Evolutionary conservation across 2,113 vertebrate genomes (phyloP), one percentile per base, ranked within the genome.

Genomic region (Heteronetta atricapilla): DNA sequence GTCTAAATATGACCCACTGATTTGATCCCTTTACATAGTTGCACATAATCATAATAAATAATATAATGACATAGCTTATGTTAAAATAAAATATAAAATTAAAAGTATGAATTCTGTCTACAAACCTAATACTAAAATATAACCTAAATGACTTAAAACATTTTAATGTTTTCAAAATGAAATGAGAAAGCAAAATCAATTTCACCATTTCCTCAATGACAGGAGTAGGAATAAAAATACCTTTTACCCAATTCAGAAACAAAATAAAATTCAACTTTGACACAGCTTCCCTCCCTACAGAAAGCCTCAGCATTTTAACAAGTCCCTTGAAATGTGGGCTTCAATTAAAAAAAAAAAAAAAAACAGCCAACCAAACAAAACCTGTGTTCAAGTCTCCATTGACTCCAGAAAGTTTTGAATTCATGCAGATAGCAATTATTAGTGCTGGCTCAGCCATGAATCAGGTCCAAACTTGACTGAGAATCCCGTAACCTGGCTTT

Each of bases 271-370:
- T 69, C 77, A 73, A 19, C 42, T 91, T 75, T 88, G 38, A 86
- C n/a, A 56, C 66, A 86, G 40, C n/a, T 89, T 78, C 22, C 21
- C 58, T 53, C 90, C 86, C 79, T 73, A 86, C 3, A 86, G 85
- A 91, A 95, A 95, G 75, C 16, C 62, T 91, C 68, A 91, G 19
- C 23, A 14, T 60, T 83, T 83, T 82, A 96, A 46, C 22, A 77
- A 82, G 63, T 50, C 68, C n/a, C 79, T 83, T 88, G 68, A 95
- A 92, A 93, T 16, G 17, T 40, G n/a, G 48, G 36, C 46, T 70
- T 83, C 77, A 90, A 83, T 62, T 64, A 79, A 94, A 89, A 22
- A 23, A 50, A 50, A 11, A 22, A 22, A 50, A 22, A 22, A 50
- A 48, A 20, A 52, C n/a, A n/a, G n/a, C n/a, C n/a, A n/a, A n/a